Percentiles rank a stretch among this genome's conserved stretches.
Evolutionary conservation across 1,140 invertebrate species (phyloP).

Genomic region (Periplaneta americana): DNA sequence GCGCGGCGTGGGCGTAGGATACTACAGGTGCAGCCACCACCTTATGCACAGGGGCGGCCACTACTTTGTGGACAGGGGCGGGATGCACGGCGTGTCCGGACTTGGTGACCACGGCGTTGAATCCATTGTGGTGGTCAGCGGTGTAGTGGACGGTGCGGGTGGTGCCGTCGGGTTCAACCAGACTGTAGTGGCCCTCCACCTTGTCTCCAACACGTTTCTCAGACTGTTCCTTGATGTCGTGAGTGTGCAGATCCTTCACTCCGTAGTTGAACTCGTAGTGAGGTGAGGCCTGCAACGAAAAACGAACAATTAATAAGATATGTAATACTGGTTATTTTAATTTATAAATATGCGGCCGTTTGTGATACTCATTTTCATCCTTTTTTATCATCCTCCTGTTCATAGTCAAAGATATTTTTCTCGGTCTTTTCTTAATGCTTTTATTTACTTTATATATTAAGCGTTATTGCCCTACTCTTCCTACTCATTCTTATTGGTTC

Average conservation of each 20-base stretch:
- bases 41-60: neutral
- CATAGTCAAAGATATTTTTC: too few species aligned
- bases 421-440: too few species aligned
- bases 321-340: too few species aligned
- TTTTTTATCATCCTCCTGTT: too few species aligned
- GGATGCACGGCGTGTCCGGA: constrained; percentile 25
- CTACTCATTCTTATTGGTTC: too few species aligned
- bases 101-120: neutral
- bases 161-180: neutral
- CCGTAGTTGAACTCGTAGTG: neutral
- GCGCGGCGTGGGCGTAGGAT: neutral
- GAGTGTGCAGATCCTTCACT: neutral
- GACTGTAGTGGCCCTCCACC: neutral
- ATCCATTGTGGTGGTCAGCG: constrained; percentile 1
- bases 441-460: too few species aligned
- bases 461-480: too few species aligned
- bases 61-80: constrained; percentile 28
- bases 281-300: neutral
- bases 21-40: neutral
- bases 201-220: neutral
- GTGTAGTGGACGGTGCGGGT: neutral
- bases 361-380: too few species aligned
- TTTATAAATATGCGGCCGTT: too few species aligned
- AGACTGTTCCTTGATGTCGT: neutral
- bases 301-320: too few species aligned